Conservation (phyloP, 2,113 vertebrate genomes). For the Nansenia antarctica region DNA sequence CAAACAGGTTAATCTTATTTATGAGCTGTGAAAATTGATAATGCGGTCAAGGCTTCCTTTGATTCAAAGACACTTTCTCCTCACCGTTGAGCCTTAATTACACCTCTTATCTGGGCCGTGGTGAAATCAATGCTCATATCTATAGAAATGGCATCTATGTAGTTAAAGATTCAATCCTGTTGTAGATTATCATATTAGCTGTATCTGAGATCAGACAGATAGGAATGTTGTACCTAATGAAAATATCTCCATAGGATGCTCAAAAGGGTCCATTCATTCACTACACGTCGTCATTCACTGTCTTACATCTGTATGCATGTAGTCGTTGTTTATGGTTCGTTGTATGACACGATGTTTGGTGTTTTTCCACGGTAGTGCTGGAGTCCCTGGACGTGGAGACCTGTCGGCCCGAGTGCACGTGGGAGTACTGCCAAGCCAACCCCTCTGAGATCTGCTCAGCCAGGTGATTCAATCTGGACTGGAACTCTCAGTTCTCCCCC, state of each 20-base stretch:
- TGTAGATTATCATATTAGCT: slow-evolving; percentile 6
- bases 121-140: slow-evolving; percentile 35
- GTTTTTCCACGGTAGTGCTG: slow-evolving; percentile 54
- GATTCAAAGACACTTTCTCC: slow-evolving; percentile 54
- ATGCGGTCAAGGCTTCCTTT: slow-evolving; percentile 63
- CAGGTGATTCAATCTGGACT: slow-evolving; percentile 40
- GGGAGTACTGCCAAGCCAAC: slow-evolving; percentile 65
- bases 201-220: background rate
- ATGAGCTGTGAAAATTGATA: slow-evolving; percentile 61
- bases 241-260: too few relatives aligned
- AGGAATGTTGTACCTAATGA: too few relatives aligned
- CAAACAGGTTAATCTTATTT: slow-evolving; percentile 45
- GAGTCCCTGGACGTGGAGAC: slow-evolving; percentile 44
- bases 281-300: too few relatives aligned
- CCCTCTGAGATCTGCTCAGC: slow-evolving; percentile 67
- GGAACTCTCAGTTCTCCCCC: background rate
- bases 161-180: slow-evolving; percentile 12
- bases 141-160: slow-evolving; percentile 42
- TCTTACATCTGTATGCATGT: background rate
- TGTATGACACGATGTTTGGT: background rate
- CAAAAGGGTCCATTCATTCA: too few relatives aligned
- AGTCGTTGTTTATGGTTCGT: background rate
- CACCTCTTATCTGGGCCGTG: slow-evolving; percentile 54
- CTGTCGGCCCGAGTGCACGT: slow-evolving; percentile 67
- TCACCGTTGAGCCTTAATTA: slow-evolving; percentile 48